Conservation (phyloP, 23 tunicate genomes). For the Oikopleura vanhoeffeni region DNA sequence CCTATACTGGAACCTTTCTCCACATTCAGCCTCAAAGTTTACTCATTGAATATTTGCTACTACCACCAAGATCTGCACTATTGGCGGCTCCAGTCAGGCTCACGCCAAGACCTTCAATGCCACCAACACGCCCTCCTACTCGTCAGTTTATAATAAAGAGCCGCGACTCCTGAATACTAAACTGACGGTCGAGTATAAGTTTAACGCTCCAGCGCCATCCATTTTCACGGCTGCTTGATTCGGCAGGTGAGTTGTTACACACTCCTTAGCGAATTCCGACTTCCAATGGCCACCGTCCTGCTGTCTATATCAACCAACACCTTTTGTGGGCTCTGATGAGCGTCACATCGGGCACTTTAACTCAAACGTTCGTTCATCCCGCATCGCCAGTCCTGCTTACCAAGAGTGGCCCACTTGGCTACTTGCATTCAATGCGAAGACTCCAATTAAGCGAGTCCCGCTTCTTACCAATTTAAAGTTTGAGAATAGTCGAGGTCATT, state of each 20-base stretch:
- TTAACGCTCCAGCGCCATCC: constrained; percentile 43
- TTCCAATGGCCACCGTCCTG: constrained; percentile 66
- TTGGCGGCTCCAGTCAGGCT: not conserved
- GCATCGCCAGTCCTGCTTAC: constrained; percentile 55
- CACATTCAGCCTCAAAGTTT: no score
- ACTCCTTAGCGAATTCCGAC: constrained; percentile 57
- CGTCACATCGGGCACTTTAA: constrained; percentile 38
- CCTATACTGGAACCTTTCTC: no score
- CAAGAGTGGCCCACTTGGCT: constrained; percentile 50
- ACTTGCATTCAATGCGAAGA: constrained; percentile 6
- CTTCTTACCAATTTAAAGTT: constrained; percentile 53
- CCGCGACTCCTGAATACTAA: not conserved
- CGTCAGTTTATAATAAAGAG: constrained; percentile 18
- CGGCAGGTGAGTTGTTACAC: constrained; percentile 52
- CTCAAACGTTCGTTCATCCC: constrained; percentile 33
- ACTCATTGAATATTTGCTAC: no score
- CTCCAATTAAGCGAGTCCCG: constrained; percentile 29
- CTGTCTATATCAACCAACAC: constrained; percentile 45
- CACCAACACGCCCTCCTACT: constrained; percentile 29
- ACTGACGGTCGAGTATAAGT: constrained; percentile 29
- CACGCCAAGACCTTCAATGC: not conserved
- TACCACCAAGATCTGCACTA: constrained; percentile 5
- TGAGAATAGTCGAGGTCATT: constrained; percentile 58
- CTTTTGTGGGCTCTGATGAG: constrained; percentile 42
- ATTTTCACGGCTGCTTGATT: constrained; percentile 45